Percentiles rank a stretch among this genome's conserved stretches.
phyloP scores from a whole-genome alignment of 2,888 invertebrate species.

The Gymnoscelis rufifasciata region DNA sequence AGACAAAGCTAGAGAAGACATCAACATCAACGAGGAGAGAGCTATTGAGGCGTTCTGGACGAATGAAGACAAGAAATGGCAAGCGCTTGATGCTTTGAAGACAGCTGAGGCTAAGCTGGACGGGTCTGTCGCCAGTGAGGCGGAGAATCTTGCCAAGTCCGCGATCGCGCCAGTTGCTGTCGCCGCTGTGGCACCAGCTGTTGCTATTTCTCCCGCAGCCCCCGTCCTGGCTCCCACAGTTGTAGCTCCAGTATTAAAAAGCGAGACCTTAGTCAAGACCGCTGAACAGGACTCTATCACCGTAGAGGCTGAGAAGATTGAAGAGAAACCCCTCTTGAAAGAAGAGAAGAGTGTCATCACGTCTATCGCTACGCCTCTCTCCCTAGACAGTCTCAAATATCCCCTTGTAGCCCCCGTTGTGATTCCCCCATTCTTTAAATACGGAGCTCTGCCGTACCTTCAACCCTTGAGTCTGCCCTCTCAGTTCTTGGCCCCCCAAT shows the following conservation, averaged over 20 bases:
- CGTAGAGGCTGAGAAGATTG: constrained; percentile 27
- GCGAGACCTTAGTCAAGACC: constrained; percentile 30
- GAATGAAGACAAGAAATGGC: constrained; percentile 65
- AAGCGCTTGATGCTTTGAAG: constrained; percentile 55
- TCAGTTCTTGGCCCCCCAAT: constrained; percentile 4
- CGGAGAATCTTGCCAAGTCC: constrained; percentile 42
- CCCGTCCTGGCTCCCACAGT: constrained; percentile 10
- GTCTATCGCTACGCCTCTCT: constrained; percentile 6
- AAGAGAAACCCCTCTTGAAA: constrained; percentile 19
- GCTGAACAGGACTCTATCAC: constrained; percentile 28
- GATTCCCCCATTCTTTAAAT: constrained; percentile 6
- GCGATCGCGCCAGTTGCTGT: constrained; percentile 29
- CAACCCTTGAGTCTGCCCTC: constrained; percentile 8
- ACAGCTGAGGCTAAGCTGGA: constrained; percentile 58
- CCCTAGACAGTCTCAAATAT: constrained; percentile 14
- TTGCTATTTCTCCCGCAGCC: constrained; percentile 24
- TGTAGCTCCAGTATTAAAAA: constrained; percentile 20
- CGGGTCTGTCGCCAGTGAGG: constrained; percentile 48
- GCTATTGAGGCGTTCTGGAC: constrained; percentile 49
- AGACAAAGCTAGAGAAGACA: constrained; percentile 46
- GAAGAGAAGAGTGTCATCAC: constrained; percentile 17
- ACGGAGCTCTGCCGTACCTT: constrained; percentile 2
- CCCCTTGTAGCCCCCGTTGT: constrained; percentile 16
- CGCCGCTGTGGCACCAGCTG: constrained; percentile 20
- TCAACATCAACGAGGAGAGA: constrained; percentile 47